Evolutionary conservation across 2,888 invertebrate species (phyloP), one percentile per base, ranked within the genome.

Genomic region (Dynastes tityus): DNA sequence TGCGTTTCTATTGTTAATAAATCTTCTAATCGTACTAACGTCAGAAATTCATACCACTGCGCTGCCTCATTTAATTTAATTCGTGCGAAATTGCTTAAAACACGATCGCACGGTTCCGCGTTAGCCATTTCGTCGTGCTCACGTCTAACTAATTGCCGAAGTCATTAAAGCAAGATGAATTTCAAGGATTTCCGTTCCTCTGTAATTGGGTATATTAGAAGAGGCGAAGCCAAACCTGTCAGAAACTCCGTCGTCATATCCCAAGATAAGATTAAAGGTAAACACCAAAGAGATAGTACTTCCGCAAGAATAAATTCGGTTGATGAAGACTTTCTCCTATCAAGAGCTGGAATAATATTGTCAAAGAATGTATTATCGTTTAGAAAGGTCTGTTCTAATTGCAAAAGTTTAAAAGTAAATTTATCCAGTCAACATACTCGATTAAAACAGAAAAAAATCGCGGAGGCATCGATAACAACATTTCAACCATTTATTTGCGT

Each of bases 161-260:
- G 58, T 40, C 40, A 73, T 73, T 73, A 73, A 73, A 37, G 45
- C 73, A 58, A 58, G 73, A 73, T 73, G 73, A 73, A 73, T 73
- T 58, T 40, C 73, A 37, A 68, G 27, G 68, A 68, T 68, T 68
- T 68, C 53, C 27, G 49, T 51, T 11, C 51, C 13, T 29, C 51
- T 55, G 9, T 40, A 37, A 22, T 58, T 37, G 40, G 27, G 13
- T 22, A 29, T 37, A 55, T 58, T 58, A 40, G 22, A 40, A 58
- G 58, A 22, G 40, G 8, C 45, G 53, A 53, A 32, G 16, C 11
- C 11, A n/a, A 70, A 63, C 1, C 13, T 32, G 45, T 45, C 45
- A 45, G 45, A 32, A 32, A 5, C 32, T 32, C 5, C 3, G 32
- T 11, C 11, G 11, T 45, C 45, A 1, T 45, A 45, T 45, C 45